A percentile compares a stretch with the other conserved stretches of the same genome.
Conservation (phyloP, 2,797 vertebrate genomes). For the Arvicola amphibius region DNA sequence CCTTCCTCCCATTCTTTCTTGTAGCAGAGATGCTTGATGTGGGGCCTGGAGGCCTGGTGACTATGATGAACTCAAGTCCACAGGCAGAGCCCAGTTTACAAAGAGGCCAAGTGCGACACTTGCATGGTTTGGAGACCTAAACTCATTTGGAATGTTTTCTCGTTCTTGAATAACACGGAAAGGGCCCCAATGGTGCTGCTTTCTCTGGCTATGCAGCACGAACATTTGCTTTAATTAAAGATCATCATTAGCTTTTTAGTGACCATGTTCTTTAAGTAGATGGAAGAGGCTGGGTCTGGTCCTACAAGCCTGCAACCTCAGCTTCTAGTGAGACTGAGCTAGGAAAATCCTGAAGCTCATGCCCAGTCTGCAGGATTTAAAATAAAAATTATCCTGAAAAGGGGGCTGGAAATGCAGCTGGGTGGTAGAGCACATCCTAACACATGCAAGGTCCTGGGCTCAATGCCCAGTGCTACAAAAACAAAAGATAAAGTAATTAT, state of each 20-base stretch:
- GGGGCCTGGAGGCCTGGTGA: too few species aligned
- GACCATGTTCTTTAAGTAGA: background rate
- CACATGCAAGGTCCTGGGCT: background rate
- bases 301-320: background rate
- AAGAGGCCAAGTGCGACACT: background rate
- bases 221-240: background rate
- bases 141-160: constrained; percentile 11
- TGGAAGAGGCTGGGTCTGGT: background rate
- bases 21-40: background rate
- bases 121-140: background rate
- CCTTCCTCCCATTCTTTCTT: background rate
- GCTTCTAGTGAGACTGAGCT: background rate
- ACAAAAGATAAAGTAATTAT: background rate
- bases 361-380: background rate
- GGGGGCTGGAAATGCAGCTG: background rate
- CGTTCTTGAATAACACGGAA: background rate
- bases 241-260: background rate
- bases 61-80: background rate
- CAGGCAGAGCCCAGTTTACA: constrained; percentile 22
- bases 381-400: background rate
- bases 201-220: background rate
- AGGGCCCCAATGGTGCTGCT: background rate
- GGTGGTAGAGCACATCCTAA: too few species aligned
- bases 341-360: background rate
- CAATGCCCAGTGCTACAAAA: background rate